A percentile compares a stretch with the other conserved stretches of the same genome.
These are phyloP conservation scores for Panagrolaimus sp. DNA, from an alignment of 1,140 invertebrate species.

Conservation along the genomic window DNA sequence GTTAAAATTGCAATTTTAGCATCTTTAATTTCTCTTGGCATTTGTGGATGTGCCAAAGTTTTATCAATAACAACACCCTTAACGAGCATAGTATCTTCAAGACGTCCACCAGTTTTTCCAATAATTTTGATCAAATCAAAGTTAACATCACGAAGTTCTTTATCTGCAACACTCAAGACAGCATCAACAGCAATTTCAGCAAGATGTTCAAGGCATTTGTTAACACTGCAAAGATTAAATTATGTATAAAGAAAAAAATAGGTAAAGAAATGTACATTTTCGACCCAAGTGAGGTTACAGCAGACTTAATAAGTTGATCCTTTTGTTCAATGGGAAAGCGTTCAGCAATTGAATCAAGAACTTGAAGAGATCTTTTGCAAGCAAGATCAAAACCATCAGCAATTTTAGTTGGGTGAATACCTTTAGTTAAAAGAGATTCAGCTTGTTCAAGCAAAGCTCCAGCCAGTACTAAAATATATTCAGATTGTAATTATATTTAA, in stretches of 20 bases:
- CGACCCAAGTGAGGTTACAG: slow-evolving; percentile 95
- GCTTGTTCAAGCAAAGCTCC: slow-evolving; percentile 93
- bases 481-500: slow-evolving; percentile 19
- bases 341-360: slow-evolving; percentile 81
- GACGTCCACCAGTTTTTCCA: slow-evolving; percentile 89
- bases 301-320: slow-evolving; percentile 84
- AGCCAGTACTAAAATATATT: slow-evolving; percentile 70
- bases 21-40: slow-evolving; percentile 68
- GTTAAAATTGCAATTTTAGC: slow-evolving; percentile 73
- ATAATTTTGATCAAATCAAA: slow-evolving; percentile 99
- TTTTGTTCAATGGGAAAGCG: slow-evolving; percentile 80
- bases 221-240: slow-evolving; percentile 44
- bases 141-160: slow-evolving; percentile 89
- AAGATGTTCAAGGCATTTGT: slow-evolving; percentile 78
- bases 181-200: slow-evolving; percentile 97
- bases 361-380: slow-evolving; percentile 78
- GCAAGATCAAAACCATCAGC: slow-evolving; percentile 98
- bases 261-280: slow-evolving; percentile 73
- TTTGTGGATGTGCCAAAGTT: slow-evolving; percentile 98
- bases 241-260: slow-evolving; percentile 11
- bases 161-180: slow-evolving; percentile 84
- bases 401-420: slow-evolving; percentile 96
- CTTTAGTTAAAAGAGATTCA: slow-evolving; percentile 82
- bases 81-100: slow-evolving; percentile 94
- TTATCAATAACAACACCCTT: slow-evolving; percentile 96